These are phyloP conservation scores for Argyrosomus regius DNA, from an alignment of 2,797 vertebrate genomes.

Conservation along the genomic window DNA sequence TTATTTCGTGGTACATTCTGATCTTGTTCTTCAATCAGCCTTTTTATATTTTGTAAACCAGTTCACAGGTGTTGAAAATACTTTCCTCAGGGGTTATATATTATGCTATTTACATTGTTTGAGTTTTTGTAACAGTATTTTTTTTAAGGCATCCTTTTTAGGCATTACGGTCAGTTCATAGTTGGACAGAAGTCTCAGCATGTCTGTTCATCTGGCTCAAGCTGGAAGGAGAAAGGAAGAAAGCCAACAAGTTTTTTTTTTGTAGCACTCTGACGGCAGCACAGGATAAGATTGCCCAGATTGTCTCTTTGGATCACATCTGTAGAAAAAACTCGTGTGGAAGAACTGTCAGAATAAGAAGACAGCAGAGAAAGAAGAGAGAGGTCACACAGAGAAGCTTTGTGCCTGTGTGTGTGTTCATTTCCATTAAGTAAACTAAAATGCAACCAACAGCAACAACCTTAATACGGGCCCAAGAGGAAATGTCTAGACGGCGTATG, in stretches of 20 bases:
- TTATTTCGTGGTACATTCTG: neutral
- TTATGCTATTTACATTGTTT: neutral
- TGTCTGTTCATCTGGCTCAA: conserved; percentile 9
- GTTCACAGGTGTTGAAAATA: neutral
- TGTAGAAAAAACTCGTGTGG: conserved; percentile 60
- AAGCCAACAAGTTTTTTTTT: conserved; percentile 28
- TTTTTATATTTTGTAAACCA: neutral
- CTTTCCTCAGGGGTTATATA: neutral
- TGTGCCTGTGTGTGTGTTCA: conserved; percentile 21
- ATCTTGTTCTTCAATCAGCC: neutral
- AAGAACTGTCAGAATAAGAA: conserved; percentile 49
- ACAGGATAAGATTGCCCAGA: conserved; percentile 39
- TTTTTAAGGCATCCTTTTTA: neutral
- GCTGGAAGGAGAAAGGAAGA: conserved; percentile 10
- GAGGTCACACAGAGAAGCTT: conserved; percentile 22
- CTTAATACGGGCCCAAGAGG: conserved; percentile 7
- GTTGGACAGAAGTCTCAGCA: neutral
- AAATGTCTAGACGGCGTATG: conserved; percentile 7
- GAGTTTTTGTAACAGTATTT: neutral
- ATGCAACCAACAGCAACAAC: conserved; percentile 20
- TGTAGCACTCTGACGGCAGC: conserved; percentile 43
- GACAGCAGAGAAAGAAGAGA: conserved; percentile 11
- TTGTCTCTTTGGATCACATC: conserved; percentile 67
- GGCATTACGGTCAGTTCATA: neutral
- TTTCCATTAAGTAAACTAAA: conserved; percentile 21